These are phyloP conservation scores for Melanerpes formicivorus DNA, from an alignment of 2,113 vertebrate species.

Conservation along the genomic window DNA sequence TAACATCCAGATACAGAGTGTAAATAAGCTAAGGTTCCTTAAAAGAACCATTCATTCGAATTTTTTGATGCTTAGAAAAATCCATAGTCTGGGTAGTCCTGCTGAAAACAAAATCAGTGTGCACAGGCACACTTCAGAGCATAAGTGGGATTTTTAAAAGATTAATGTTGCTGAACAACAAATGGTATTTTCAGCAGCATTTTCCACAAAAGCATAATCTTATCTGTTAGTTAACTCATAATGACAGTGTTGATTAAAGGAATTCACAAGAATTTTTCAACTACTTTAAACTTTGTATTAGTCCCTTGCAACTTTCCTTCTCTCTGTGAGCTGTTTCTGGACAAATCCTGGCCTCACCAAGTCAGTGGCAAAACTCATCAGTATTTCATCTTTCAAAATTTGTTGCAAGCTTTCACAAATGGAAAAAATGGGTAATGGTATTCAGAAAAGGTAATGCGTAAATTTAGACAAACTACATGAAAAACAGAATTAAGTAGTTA, in stretches of 20 bases:
- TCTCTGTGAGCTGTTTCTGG: neutral
- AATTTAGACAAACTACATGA: neutral
- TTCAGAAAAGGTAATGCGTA: neutral
- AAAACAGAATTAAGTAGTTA: neutral
- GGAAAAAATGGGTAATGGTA: neutral
- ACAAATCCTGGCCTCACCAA: neutral
- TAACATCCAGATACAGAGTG: neutral
- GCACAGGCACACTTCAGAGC: neutral
- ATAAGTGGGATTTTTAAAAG: neutral
- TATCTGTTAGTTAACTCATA: neutral
- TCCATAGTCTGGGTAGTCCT: neutral
- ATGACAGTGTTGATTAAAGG: neutral
- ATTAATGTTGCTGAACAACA: constrained; percentile 6
- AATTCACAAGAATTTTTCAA: neutral
- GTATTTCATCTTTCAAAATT: neutral
- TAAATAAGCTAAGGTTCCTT: constrained; percentile 5
- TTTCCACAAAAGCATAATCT: neutral
- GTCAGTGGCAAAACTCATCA: neutral
- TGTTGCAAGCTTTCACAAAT: neutral
- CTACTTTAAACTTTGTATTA: neutral
- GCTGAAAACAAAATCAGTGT: neutral
- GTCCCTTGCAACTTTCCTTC: neutral
- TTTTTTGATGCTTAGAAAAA: neutral
- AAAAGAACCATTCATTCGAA: constrained; percentile 21
- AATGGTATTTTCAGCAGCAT: neutral